Evolutionary conservation across 2,797 vertebrate genomes (phyloP).

Genomic region (Crypturellus tataupa): DNA sequence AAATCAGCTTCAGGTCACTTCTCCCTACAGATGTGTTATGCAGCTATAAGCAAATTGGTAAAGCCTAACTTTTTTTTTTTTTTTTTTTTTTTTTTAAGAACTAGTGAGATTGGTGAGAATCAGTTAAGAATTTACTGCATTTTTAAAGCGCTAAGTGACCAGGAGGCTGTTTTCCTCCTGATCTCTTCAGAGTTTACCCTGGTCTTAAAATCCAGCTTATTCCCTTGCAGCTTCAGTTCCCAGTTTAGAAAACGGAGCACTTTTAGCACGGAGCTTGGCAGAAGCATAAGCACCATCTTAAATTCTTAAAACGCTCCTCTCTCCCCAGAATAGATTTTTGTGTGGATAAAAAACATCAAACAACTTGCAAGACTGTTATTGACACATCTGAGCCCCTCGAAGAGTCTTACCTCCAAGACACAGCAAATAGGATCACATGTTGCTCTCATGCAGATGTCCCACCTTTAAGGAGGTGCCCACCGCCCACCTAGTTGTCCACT

Average conservation of each 20-base stretch:
- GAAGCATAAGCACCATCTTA: neutral
- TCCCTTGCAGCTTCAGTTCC: neutral
- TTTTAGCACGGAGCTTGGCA: neutral
- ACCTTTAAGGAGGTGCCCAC: neutral
- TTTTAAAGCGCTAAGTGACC: neutral
- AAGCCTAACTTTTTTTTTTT: neutral
- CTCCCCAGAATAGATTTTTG: neutral
- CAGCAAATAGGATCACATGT: neutral
- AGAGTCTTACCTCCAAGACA: neutral
- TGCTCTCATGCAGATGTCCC: rapidly evolving
- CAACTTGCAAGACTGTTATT: neutral
- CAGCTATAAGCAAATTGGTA: neutral
- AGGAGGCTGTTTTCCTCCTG: neutral
- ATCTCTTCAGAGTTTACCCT: neutral
- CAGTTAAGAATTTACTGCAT: neutral
- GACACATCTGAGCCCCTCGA: neutral
- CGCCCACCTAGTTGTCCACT: neutral
- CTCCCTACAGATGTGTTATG: neutral
- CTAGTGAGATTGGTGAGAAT: neutral
- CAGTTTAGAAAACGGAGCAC: neutral
- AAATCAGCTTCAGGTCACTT: neutral
- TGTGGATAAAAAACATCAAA: neutral
- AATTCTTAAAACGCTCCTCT: neutral
- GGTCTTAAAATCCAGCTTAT: neutral
- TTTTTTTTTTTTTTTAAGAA: neutral